A percentile compares a stretch with the other conserved stretches of the same genome.
Conservation (phyloP, 2,113 vertebrate species). For the Clarias batrachus region DNA sequence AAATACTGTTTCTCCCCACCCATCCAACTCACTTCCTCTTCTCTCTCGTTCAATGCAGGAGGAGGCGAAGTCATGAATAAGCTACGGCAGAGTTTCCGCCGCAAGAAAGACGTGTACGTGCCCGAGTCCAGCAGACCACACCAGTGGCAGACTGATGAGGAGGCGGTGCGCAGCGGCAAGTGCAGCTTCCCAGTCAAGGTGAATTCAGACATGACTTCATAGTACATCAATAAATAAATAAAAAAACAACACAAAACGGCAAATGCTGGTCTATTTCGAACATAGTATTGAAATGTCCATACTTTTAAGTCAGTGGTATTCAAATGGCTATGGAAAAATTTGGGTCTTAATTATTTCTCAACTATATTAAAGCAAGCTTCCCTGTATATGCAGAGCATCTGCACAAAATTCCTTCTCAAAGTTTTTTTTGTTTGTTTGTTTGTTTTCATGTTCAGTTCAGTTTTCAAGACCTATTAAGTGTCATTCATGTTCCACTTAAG, state of each 20-base stretch:
- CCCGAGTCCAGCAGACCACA: constrained; percentile 97
- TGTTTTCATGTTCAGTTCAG: neutral
- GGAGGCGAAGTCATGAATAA: constrained; percentile 93
- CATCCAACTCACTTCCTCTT: constrained; percentile 29
- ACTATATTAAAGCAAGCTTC: neutral
- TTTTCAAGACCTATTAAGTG: neutral
- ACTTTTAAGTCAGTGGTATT: neutral
- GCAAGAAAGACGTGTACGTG: constrained; percentile 98
- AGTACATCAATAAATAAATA: neutral
- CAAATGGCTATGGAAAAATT: neutral
- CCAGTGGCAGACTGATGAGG: constrained; percentile 99
- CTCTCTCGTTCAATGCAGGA: constrained; percentile 63
- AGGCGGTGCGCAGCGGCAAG: constrained; percentile 93
- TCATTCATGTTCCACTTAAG: neutral
- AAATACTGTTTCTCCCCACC: too few relatives aligned
- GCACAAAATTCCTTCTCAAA: neutral
- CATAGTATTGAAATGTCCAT: neutral
- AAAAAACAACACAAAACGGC: neutral
- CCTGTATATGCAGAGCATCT: neutral
- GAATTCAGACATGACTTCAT: constrained; percentile 51
- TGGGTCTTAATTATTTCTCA: neutral
- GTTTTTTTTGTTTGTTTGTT: neutral
- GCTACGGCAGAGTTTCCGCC: constrained; percentile 96
- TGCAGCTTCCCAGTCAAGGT: constrained; percentile 99
- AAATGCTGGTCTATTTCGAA: neutral